Evolutionary conservation across 2,113 vertebrate genomes (phyloP).

Genomic region (Chascanopsetta lugubris): DNA sequence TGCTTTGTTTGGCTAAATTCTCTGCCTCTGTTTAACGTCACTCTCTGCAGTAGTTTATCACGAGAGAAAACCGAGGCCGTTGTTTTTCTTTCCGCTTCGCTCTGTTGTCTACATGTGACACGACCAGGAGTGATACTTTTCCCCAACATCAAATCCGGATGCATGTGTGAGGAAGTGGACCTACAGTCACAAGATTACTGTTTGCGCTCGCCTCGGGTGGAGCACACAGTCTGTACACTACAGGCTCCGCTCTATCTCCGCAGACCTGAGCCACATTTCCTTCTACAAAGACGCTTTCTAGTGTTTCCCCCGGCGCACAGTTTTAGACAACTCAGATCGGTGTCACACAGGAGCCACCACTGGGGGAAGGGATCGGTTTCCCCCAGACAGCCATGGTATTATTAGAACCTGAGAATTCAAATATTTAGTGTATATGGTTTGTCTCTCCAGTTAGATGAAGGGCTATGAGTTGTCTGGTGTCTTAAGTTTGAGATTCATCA

Average conservation of each 20-base stretch:
- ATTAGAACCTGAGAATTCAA: slow-evolving; percentile 33
- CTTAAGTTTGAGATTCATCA: slow-evolving; percentile 6
- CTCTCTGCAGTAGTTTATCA: slow-evolving; percentile 36
- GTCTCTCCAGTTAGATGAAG: neutral
- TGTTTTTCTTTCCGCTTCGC: slow-evolving; percentile 13
- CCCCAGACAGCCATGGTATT: slow-evolving; percentile 41
- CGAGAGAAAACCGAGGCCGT: slow-evolving; percentile 13
- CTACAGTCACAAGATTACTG: slow-evolving; percentile 72
- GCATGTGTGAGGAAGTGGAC: slow-evolving; percentile 63
- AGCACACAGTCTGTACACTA: slow-evolving; percentile 29
- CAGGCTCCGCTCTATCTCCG: slow-evolving; percentile 13
- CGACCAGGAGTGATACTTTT: slow-evolving; percentile 40
- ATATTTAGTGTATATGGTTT: slow-evolving; percentile 33
- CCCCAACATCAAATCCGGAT: slow-evolving; percentile 56
- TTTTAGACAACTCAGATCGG: slow-evolving; percentile 49
- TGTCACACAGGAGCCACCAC: slow-evolving; percentile 51
- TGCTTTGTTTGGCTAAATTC: slow-evolving; percentile 62
- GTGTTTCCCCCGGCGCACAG: slow-evolving; percentile 33
- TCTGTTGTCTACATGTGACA: slow-evolving; percentile 31
- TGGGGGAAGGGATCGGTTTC: slow-evolving; percentile 25
- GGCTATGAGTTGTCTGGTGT: neutral
- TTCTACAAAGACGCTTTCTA: slow-evolving; percentile 61
- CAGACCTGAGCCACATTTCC: slow-evolving; percentile 48
- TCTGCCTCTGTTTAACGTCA: slow-evolving; percentile 44
- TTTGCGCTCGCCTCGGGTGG: slow-evolving; percentile 67